These are phyloP conservation scores for Tridacna gigas DNA, from an alignment of 2,888 invertebrate species.

Conservation along the genomic window DNA sequence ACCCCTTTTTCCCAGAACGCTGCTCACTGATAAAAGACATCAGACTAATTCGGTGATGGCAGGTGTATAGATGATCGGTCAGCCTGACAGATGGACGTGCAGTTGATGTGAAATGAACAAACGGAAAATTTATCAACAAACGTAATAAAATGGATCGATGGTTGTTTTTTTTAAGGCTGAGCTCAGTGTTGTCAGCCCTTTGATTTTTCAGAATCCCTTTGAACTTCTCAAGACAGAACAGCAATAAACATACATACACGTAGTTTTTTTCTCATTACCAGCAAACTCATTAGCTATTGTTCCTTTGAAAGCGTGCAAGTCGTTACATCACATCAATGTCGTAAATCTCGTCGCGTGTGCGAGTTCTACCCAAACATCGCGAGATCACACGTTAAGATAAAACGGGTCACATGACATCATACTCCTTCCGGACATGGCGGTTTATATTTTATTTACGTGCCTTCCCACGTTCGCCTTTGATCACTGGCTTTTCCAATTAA, in stretches of 20 bases:
- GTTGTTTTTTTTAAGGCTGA: too few relatives aligned
- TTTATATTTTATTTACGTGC: constrained; percentile 22
- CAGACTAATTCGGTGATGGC: too few relatives aligned
- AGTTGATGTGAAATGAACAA: too few relatives aligned
- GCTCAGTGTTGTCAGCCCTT: too few relatives aligned
- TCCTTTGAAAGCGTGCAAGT: constrained; percentile 10
- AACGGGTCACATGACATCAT: constrained; percentile 19
- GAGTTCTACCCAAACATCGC: neutral
- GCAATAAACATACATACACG: neutral
- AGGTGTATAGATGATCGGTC: too few relatives aligned
- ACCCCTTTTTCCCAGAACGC: too few relatives aligned
- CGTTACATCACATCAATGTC: constrained; percentile 10
- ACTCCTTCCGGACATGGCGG: constrained; percentile 6
- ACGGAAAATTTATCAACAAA: too few relatives aligned
- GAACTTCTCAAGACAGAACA: too few relatives aligned
- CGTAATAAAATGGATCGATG: too few relatives aligned
- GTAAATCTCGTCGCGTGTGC: constrained; percentile 14
- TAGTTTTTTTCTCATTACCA: neutral
- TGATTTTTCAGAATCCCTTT: too few relatives aligned
- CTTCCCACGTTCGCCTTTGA: constrained; percentile 14
- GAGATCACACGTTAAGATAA: constrained; percentile 18
- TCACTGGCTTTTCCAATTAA: constrained; percentile 4
- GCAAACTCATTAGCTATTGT: neutral
- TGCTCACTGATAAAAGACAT: too few relatives aligned
- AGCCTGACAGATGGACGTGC: too few relatives aligned